Conservation (phyloP, 2,113 vertebrate genomes). For the Syngnathoides biaculeatus region DNA sequence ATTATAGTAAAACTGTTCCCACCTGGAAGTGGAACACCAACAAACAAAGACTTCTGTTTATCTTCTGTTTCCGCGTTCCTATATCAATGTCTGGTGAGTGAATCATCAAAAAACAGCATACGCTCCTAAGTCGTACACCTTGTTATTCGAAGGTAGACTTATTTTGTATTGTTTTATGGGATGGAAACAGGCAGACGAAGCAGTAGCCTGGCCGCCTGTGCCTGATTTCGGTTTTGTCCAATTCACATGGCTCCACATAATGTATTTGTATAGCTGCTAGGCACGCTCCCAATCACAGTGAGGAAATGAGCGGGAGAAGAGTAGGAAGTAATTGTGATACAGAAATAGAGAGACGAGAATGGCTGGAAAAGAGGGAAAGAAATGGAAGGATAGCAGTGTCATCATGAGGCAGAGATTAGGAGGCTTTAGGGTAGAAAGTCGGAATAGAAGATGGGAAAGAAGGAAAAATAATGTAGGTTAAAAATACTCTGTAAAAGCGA, state of each 20-base stretch:
- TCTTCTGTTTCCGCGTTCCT: no score
- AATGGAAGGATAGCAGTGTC: conserved; percentile 24
- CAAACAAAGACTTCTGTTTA: no score
- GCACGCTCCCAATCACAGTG: conserved; percentile 18
- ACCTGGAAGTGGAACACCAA: no score
- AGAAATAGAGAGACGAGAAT: conserved; percentile 8
- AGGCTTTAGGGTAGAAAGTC: conserved; percentile 24
- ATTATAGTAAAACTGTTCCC: no score
- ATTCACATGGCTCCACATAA: conserved; percentile 21
- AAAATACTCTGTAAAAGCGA: conserved; percentile 65
- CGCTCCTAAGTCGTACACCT: no score
- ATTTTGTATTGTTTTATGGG: neutral
- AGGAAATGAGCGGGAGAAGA: neutral
- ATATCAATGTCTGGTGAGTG: no score
- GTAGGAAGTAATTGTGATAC: conserved; percentile 1
- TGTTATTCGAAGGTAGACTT: no score
- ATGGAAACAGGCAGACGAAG: neutral
- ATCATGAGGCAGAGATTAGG: conserved; percentile 50
- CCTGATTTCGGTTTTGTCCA: conserved; percentile 7
- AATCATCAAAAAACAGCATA: no score
- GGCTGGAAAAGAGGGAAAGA: conserved; percentile 11
- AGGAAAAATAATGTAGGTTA: conserved; percentile 46
- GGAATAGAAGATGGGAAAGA: conserved; percentile 18
- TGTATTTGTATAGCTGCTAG: conserved; percentile 16
- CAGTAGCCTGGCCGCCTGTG: neutral